phyloP scores from a whole-genome alignment of 2,113 vertebrate species.

The Chaenogobius annularis region DNA sequence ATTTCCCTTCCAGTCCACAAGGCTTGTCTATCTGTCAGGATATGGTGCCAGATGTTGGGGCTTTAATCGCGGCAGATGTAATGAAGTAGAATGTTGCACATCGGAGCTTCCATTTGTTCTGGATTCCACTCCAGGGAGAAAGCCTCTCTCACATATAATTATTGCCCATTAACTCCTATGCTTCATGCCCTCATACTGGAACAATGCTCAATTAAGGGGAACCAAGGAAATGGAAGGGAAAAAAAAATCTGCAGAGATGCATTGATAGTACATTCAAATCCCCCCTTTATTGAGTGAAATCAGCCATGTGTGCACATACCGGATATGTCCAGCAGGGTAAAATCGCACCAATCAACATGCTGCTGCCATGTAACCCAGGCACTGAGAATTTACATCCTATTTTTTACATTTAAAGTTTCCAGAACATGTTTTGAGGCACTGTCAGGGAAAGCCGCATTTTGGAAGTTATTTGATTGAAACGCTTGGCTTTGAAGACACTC shows the following conservation, averaged over 20 bases:
- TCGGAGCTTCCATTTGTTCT: conserved; percentile 96
- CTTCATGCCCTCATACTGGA: conserved; percentile 90
- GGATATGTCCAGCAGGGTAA: conserved; percentile 42
- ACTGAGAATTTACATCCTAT: background rate
- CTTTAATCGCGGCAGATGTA: conserved; percentile 98
- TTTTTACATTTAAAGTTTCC: conserved; percentile 4
- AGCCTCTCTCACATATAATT: conserved; percentile 97
- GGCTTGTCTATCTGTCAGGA: conserved; percentile 94
- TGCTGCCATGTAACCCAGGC: conserved; percentile 21
- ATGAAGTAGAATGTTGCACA: conserved; percentile 98
- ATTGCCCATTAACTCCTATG: conserved; percentile 97
- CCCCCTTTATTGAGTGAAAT: conserved; percentile 37
- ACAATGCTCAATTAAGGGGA: conserved; percentile 92
- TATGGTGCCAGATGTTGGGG: conserved; percentile 92
- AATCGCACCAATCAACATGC: conserved; percentile 38
- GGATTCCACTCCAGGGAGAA: conserved; percentile 94
- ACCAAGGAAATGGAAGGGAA: conserved; percentile 79
- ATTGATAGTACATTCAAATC: conserved; percentile 58
- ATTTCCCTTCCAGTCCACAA: conserved; percentile 94
- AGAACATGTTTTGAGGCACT: background rate
- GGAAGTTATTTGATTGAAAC: background rate
- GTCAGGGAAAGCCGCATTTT: background rate
- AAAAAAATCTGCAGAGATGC: conserved; percentile 56
- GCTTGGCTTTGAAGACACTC: background rate
- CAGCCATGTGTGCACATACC: conserved; percentile 35